Conservation (phyloP, 1,140 invertebrate species). For the Aphelinus certus region DNA sequence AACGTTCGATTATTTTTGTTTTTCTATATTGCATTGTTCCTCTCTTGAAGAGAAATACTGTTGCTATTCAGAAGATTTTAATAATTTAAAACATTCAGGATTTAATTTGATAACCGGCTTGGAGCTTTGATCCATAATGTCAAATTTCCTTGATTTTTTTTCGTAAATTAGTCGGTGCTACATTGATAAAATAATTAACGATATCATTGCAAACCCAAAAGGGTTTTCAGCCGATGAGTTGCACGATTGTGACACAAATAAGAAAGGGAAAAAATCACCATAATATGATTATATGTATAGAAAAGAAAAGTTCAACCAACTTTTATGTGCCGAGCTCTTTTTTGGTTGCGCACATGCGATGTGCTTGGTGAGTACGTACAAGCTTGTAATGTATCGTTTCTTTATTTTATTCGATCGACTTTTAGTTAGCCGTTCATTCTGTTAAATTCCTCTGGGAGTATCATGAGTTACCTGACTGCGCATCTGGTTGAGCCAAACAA, state of each 20-base stretch:
- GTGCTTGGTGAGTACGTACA: constrained; percentile 6
- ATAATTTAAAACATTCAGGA: too few relatives aligned
- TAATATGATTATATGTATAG: neutral
- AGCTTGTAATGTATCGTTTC: constrained; percentile 30
- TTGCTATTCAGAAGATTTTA: too few relatives aligned
- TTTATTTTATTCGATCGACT: constrained; percentile 30
- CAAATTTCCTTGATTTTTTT: too few relatives aligned
- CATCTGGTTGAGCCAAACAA: constrained; percentile 62
- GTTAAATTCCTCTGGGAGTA: constrained; percentile 31
- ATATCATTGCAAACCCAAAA: constrained; percentile 12
- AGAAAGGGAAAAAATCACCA: too few relatives aligned
- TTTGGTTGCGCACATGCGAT: constrained; percentile 3
- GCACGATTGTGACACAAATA: too few relatives aligned
- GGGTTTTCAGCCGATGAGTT: too few relatives aligned
- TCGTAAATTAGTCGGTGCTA: neutral
- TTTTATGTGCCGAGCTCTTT: neutral
- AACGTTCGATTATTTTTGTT: too few relatives aligned
- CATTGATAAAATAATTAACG: constrained; percentile 33
- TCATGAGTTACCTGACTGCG: constrained; percentile 61
- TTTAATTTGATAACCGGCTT: too few relatives aligned
- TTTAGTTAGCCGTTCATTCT: constrained; percentile 12
- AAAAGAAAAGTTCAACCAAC: constrained; percentile 16
- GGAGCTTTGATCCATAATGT: too few relatives aligned
- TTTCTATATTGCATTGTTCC: too few relatives aligned
- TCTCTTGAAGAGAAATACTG: too few relatives aligned